These are phyloP conservation scores for Apeira syringaria DNA, from an alignment of 2,888 invertebrate species.

Conservation along the genomic window DNA sequence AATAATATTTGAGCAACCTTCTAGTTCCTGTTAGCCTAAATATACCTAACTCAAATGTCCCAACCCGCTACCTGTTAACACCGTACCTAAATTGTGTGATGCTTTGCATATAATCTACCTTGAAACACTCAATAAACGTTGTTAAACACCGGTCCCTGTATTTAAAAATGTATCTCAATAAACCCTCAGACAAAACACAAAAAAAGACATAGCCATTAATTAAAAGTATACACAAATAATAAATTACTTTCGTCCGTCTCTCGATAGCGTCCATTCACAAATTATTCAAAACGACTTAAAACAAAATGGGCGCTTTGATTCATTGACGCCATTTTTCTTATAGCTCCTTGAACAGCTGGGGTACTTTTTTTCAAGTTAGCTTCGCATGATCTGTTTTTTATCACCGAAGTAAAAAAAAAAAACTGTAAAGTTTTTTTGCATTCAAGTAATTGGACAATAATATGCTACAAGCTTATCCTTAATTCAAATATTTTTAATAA, in stretches of 20 bases:
- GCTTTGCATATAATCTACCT: no score
- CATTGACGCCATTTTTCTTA: slow-evolving; percentile 56
- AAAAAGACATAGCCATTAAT: slow-evolving; percentile 61
- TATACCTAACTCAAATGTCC: no score
- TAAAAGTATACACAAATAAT: slow-evolving; percentile 58
- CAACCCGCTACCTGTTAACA: no score
- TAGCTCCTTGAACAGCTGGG: slow-evolving; percentile 40
- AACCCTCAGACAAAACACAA: slow-evolving; percentile 38
- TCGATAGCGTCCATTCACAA: slow-evolving; percentile 65
- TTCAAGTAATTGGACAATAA: no score
- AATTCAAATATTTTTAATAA: no score
- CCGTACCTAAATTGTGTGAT: no score
- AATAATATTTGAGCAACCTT: no score
- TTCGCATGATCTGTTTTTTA: no score
- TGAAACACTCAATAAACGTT: not conserved
- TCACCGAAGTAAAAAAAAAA: no score
- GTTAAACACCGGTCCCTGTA: not conserved
- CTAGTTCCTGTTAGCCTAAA: no score
- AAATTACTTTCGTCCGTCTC: slow-evolving; percentile 52
- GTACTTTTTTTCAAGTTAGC: slow-evolving; percentile 26
- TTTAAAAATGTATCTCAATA: slow-evolving; percentile 37
- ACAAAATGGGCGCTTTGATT: slow-evolving; percentile 58
- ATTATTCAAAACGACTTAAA: slow-evolving; percentile 70
- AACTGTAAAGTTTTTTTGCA: no score
- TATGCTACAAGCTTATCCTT: no score